Evolutionary conservation across 64 coral and sea anemone genomes (phyloP).

Genomic region (Montipora capricornis): DNA sequence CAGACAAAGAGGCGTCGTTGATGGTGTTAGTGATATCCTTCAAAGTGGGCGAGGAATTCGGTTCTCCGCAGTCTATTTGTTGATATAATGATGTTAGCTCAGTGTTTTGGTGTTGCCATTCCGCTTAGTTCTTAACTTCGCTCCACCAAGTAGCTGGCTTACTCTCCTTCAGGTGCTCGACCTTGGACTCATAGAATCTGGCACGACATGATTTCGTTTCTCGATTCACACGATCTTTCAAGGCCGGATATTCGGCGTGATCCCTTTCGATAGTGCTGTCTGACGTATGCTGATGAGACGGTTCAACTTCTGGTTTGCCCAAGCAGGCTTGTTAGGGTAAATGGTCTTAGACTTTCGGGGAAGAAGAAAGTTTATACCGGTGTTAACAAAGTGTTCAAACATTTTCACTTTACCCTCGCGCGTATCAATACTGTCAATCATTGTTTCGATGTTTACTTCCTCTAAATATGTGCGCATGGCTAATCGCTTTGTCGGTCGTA

Average conservation of each 20-base stretch:
- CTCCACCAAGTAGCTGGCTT: slow-evolving; percentile 6
- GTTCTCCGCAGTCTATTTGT: too few species aligned
- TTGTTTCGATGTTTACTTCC: background rate
- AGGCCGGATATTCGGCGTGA: background rate
- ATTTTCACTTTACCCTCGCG: background rate
- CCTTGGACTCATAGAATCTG: background rate
- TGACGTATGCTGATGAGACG: background rate
- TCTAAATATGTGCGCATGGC: slow-evolving; percentile 28
- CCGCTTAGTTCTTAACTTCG: too few species aligned
- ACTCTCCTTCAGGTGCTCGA: background rate
- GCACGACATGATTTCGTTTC: slow-evolving; percentile 4
- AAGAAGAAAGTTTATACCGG: too few species aligned
- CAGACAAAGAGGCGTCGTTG: background rate
- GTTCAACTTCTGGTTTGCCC: background rate
- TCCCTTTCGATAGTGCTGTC: background rate
- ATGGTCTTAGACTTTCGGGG: too few species aligned
- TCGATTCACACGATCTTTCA: background rate
- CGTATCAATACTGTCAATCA: background rate
- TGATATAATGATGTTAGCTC: too few species aligned
- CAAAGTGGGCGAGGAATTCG: too few species aligned
- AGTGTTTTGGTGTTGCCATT: too few species aligned
- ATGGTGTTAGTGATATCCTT: background rate
- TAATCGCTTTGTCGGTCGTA: slow-evolving; percentile 19
- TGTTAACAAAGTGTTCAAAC: background rate
- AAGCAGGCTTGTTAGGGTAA: background rate